Conservation (phyloP, 2,888 invertebrate genomes). For the Galeopsomyia nigrocyanea region DNA sequence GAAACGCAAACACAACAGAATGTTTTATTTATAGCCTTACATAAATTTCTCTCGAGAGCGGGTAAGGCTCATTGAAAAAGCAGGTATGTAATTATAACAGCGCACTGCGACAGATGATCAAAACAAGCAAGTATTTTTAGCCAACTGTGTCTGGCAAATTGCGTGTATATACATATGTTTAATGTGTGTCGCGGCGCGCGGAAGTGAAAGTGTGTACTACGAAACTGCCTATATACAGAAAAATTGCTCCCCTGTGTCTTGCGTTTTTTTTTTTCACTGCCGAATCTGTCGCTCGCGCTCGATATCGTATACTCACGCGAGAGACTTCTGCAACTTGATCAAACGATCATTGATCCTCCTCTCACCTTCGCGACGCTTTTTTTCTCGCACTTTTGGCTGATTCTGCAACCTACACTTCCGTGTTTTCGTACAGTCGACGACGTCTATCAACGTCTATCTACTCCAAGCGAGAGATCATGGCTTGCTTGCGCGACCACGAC, state of each 20-base stretch:
- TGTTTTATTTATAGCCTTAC: no score
- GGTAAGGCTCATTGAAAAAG: neutral
- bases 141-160: neutral
- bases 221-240: no score
- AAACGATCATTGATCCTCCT: no score
- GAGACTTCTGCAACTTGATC: no score
- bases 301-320: no score
- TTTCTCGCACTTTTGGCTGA: no score
- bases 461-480: slow-evolving; percentile 4
- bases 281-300: no score
- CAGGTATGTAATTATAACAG: slow-evolving; percentile 1
- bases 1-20: neutral
- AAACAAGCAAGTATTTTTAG: slow-evolving; percentile 28
- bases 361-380: no score
- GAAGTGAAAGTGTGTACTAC: neutral
- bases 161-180: no score
- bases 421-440: slow-evolving; percentile 11
- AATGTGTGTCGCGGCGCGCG: neutral
- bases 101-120: slow-evolving; percentile 16
- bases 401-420: neutral
- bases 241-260: no score
- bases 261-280: no score
- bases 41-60: neutral
- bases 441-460: no score
- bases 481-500: slow-evolving; percentile 14